Evolutionary conservation across 2,113 vertebrate species (phyloP), one percentile per base, ranked within the genome.

Genomic region (Megalops atlanticus): DNA sequence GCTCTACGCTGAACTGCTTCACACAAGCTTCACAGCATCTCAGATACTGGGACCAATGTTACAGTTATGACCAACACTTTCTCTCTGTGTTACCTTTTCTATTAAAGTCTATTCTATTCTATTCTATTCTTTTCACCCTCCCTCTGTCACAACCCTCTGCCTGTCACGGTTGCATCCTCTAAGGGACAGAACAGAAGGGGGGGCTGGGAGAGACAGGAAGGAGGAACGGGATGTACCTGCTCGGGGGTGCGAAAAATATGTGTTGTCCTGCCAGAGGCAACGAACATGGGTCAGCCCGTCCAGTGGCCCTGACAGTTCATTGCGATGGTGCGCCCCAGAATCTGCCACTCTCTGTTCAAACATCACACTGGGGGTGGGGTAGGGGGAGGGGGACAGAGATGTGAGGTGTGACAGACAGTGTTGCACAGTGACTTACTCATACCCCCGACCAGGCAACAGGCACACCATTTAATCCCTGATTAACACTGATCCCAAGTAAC

Each of bases 201-300:
- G 12, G 24, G 35, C 21, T 16, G 24, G 40, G 6, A 14, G 73
- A n/a, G 31, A 43, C 31, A 35, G 8, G 33, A 15, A 5, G 39
- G 24, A 74, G 73, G 40, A 31, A 21, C 15, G 21, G 68, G 43
- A 39, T 35, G 0, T 87, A 97, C 97, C 97, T 99, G 97, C 54
- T 95, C 92, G 1, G 93, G 89, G 0, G 94, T 86, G 88, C 97
- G 98, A 91, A 98, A 97, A 89, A 98, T 97, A 90, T 98, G 97
- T 96, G 0, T 98, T 97, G 0, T 98, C 97, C 85, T 98, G 97
- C 88, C 96, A 96, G 93, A 98, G 98, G 58, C 95, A 80, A 1
- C 96, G 91, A 12, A 97, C 94, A 0, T 97, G 92, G 0, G 96
- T 97, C 70, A 98, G 92, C 7, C 97, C 97, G 0, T 93, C 92